Percentiles rank a stretch among this genome's conserved stretches.
Conservation (phyloP, 2,888 invertebrate genomes). For the Cryptus viduatorius region DNA sequence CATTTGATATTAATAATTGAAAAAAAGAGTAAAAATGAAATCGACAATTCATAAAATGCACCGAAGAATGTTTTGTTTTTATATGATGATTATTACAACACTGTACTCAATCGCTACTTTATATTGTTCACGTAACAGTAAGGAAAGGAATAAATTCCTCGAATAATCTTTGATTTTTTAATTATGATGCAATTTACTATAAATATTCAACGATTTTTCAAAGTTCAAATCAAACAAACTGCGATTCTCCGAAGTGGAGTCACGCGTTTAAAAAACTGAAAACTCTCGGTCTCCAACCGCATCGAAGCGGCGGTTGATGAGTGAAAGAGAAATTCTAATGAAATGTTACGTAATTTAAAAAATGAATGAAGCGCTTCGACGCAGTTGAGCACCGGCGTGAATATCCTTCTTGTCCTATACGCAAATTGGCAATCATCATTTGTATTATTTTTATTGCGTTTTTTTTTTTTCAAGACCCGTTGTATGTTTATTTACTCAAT, state of each 20-base stretch:
- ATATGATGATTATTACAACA: not conserved
- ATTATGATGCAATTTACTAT: not conserved
- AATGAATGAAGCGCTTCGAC: slow-evolving; percentile 17
- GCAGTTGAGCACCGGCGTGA: slow-evolving; percentile 18
- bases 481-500: not conserved
- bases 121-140: not conserved
- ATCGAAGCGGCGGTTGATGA: not conserved
- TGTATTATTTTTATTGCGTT: not conserved
- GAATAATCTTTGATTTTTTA: too few species aligned
- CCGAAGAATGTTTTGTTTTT: not conserved
- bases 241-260: not conserved
- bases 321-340: not conserved
- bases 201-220: not conserved
- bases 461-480: not conserved
- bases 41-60: not conserved
- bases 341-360: not conserved
- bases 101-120: not conserved
- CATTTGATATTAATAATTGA: not conserved
- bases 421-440: not conserved
- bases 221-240: not conserved
- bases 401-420: slow-evolving; percentile 15
- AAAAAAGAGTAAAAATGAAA: not conserved
- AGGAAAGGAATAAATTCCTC: not conserved
- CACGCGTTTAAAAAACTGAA: not conserved
- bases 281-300: not conserved